These are phyloP conservation scores for Lysandra coridon DNA, from an alignment of 2,888 invertebrate genomes.

Conservation along the genomic window DNA sequence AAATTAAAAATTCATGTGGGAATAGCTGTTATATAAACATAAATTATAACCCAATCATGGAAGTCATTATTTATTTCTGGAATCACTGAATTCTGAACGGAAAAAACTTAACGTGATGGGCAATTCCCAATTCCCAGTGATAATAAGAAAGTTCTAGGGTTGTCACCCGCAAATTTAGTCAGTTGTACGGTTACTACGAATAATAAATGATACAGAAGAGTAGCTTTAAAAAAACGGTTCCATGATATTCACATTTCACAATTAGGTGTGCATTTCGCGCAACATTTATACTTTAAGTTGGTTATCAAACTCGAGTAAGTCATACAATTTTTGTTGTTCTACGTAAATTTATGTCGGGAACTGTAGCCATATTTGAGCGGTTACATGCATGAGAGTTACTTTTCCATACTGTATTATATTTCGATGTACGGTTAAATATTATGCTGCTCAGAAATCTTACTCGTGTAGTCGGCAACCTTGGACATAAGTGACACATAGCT, in stretches of 20 bases:
- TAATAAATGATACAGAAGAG: not conserved
- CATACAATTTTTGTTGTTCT: too few relatives aligned
- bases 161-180: not conserved
- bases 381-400: too few relatives aligned
- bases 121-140: not conserved
- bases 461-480: not conserved
- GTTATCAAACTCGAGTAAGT: too few relatives aligned
- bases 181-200: not conserved
- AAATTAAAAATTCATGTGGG: not conserved
- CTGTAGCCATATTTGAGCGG: too few relatives aligned
- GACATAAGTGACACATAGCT: not conserved
- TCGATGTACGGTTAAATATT: not conserved
- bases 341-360: too few relatives aligned
- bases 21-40: not conserved
- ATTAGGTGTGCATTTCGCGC: too few relatives aligned
- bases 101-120: slow-evolving; percentile 1
- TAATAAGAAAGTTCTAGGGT: not conserved
- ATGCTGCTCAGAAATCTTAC: not conserved
- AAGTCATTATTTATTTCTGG: not conserved
- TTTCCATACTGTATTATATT: not conserved
- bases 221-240: too few relatives aligned
- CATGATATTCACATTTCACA: too few relatives aligned
- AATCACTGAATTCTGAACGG: not conserved
- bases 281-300: too few relatives aligned
- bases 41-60: not conserved